Evolutionary conservation across 2,888 invertebrate species (phyloP).

Genomic region (Catocala sponsa): DNA sequence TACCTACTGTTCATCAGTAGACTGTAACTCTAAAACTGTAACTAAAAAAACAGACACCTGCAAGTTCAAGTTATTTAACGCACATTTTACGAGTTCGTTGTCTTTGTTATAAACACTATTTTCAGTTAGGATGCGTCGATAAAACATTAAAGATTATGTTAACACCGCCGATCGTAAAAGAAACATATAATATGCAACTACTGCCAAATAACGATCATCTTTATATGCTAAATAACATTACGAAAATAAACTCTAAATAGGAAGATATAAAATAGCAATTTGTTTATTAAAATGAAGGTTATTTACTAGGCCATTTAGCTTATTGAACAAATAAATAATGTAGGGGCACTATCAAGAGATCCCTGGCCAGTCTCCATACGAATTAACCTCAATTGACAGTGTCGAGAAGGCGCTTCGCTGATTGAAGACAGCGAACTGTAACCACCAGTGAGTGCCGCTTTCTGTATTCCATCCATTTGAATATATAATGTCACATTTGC

Average conservation of each 20-base stretch:
- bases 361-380: conserved; percentile 82
- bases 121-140: conserved; percentile 64
- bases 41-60: conserved; percentile 49
- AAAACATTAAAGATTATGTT: conserved; percentile 68
- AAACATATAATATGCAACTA: conserved; percentile 43
- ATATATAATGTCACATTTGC: conserved; percentile 56
- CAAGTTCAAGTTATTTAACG: conserved; percentile 64
- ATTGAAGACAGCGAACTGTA: conserved; percentile 80
- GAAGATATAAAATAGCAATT: conserved; percentile 55
- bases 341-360: conserved; percentile 79
- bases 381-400: conserved; percentile 88
- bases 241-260: conserved; percentile 23
- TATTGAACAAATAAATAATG: conserved; percentile 84
- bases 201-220: conserved; percentile 29
- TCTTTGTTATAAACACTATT: conserved; percentile 81
- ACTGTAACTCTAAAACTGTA: conserved; percentile 32
- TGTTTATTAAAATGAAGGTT: conserved; percentile 62
- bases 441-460: conserved; percentile 68
- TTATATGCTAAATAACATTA: conserved; percentile 19
- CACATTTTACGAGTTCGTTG: conserved; percentile 84
- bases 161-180: conserved; percentile 64
- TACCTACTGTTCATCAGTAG: too few species aligned
- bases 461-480: conserved; percentile 67
- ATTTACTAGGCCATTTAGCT: conserved; percentile 76
- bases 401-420: conserved; percentile 84